Evolutionary conservation across 1,140 invertebrate species (phyloP), one percentile per base, ranked within the genome.

Genomic region (Eumeta japonica): DNA sequence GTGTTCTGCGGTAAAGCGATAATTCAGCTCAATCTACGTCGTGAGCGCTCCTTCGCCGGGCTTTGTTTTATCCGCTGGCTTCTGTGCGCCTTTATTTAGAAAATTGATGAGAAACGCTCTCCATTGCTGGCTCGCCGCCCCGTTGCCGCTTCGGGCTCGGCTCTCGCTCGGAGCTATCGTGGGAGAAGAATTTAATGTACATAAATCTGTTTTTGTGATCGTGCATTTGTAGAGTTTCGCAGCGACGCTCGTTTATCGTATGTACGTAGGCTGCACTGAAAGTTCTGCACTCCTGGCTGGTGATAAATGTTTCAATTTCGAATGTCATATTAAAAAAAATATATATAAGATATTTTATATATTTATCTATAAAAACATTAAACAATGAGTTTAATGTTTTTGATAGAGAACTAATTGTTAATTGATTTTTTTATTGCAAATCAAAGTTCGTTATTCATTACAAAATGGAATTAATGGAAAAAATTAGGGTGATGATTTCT

Each of bases 31-130:
- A 74, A 74, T 74, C 70, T 74, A 71, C 64, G 70, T 74, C 70
- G 70, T 74, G 70, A 68, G 70, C 64, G 54, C 62, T 52, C 48
- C 54, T 57, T n/a, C n/a, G n/a, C n/a, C n/a, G n/a, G n/a, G 68
- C 70, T 74, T 74, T 74, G 70, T 74, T 70, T 63, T 62, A 65
- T 66, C 58, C 64, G 57, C 55, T 63, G 62, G 70, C 70, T 74
- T 62, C 68, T 71, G 68, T 68, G 62, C 60, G 62, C 68, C 68
- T 73, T 73, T 73, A 73, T 73, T 73, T 73, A 73, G 68, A 73
- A 73, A 73, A 73, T 73, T 73, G 68, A 73, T 73, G 66, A 73
- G 68, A 73, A 71, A 73, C 67, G 68, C 62, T 68, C 62, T 68
- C 68, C 68, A 73, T 73, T 73, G 71, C 64, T n/a, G 62, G 55